Percentiles rank a stretch among this genome's conserved stretches.
Evolutionary conservation across 1,140 invertebrate species (phyloP).

Genomic region (Dreissena rostriformis): DNA sequence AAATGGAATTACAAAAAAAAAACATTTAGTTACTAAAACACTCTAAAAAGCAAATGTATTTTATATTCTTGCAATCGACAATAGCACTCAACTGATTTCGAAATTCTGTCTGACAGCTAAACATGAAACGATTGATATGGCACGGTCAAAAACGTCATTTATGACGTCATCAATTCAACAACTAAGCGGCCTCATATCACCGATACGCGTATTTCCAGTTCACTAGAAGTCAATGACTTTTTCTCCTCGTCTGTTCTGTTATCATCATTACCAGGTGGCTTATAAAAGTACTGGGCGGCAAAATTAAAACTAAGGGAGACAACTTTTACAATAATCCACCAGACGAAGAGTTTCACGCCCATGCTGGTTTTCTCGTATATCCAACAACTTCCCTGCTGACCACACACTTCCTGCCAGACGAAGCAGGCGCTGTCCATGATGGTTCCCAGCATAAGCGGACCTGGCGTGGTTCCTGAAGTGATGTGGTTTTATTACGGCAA

Average conservation of each 20-base stretch:
- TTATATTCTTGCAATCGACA: no score
- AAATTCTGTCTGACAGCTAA: no score
- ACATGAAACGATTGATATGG: no score
- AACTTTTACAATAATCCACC: constrained; percentile 65
- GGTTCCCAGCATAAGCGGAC: constrained; percentile 77
- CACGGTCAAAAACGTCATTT: no score
- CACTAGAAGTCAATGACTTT: neutral
- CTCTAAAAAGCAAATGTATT: no score
- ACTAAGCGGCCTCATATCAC: no score
- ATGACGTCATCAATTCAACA: no score
- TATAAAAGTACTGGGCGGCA: constrained; percentile 66
- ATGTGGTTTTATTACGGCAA: neutral
- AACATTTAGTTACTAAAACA: no score
- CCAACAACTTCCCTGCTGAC: constrained; percentile 78
- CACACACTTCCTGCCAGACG: constrained; percentile 80
- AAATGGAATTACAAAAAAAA: no score
- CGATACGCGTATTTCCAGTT: neutral
- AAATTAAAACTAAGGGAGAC: constrained; percentile 58
- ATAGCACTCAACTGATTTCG: no score
- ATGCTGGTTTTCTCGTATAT: constrained; percentile 79
- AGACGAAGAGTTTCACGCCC: constrained; percentile 68
- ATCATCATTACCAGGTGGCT: constrained; percentile 26
- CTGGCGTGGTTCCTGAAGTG: constrained; percentile 78
- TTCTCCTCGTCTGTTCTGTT: neutral
- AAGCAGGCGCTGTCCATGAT: constrained; percentile 79